Conservation (phyloP, 2,797 vertebrate genomes). For the Myiotriccus ornatus region DNA sequence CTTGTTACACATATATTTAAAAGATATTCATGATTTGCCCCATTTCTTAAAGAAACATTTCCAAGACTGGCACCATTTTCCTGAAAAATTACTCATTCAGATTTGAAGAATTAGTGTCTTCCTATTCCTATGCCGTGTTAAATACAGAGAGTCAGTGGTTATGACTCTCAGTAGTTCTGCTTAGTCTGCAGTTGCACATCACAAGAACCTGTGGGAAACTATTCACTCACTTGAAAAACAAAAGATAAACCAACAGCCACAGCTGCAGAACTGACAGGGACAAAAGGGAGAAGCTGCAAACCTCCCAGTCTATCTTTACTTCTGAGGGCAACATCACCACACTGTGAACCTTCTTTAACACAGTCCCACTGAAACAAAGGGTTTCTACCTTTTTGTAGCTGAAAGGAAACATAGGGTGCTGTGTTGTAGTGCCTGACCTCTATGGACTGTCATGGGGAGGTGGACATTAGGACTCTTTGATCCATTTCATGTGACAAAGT, state of each 20-base stretch:
- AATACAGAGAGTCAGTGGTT: background rate
- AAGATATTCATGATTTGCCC: background rate
- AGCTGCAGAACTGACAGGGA: no score
- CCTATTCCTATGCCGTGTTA: background rate
- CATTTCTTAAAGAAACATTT: background rate
- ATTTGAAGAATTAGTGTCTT: background rate
- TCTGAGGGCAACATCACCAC: no score
- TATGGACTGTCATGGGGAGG: background rate
- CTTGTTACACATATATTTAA: background rate
- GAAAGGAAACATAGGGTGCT: background rate
- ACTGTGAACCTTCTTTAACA: background rate
- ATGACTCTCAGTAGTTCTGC: background rate
- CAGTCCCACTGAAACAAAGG: background rate
- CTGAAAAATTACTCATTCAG: background rate
- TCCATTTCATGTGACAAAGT: no score
- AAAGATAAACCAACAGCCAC: no score
- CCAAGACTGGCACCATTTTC: background rate
- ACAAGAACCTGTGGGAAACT: background rate
- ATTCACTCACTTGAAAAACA: no score
- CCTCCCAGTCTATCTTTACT: no score
- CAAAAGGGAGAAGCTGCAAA: no score
- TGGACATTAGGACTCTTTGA: no score
- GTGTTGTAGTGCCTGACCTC: background rate
- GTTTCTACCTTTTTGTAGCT: background rate
- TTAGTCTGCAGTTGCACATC: background rate